These are phyloP conservation scores for Hipparchia semele DNA, from an alignment of 2,888 invertebrate genomes.

Conservation along the genomic window DNA sequence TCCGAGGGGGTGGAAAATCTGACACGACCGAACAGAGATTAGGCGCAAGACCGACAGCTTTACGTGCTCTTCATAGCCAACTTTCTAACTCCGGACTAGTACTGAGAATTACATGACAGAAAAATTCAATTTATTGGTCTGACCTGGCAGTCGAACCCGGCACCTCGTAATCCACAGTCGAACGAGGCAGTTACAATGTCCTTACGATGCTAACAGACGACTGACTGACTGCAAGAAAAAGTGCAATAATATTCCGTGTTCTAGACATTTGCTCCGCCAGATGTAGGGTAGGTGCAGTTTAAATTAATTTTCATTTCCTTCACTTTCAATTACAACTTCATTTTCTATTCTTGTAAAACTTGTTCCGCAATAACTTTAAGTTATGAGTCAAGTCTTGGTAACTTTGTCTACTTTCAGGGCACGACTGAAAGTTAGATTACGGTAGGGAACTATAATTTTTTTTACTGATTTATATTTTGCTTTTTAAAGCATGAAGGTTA, in stretches of 20 bases:
- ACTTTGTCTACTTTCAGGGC: constrained; percentile 2
- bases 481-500: not conserved
- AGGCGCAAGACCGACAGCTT: no score
- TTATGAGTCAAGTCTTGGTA: constrained; percentile 8
- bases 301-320: constrained; percentile 17
- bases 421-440: constrained; percentile 2
- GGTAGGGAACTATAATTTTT: not conserved
- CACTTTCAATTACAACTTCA: constrained; percentile 12
- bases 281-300: not conserved
- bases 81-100: no score
- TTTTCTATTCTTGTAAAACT: constrained; percentile 13
- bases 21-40: no score
- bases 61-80: no score
- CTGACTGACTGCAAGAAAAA: not conserved
- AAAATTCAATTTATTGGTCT: no score
- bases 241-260: not conserved
- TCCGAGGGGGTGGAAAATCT: no score
- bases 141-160: no score
- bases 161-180: no score
- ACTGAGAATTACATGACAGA: no score
- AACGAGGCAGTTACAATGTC: no score
- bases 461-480: not conserved
- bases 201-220: not conserved
- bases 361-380: constrained; percentile 7
- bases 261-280: not conserved